Evolutionary conservation across 2,797 vertebrate species (phyloP), one percentile per base, ranked within the genome.

Genomic region (Champsocephalus gunnari): DNA sequence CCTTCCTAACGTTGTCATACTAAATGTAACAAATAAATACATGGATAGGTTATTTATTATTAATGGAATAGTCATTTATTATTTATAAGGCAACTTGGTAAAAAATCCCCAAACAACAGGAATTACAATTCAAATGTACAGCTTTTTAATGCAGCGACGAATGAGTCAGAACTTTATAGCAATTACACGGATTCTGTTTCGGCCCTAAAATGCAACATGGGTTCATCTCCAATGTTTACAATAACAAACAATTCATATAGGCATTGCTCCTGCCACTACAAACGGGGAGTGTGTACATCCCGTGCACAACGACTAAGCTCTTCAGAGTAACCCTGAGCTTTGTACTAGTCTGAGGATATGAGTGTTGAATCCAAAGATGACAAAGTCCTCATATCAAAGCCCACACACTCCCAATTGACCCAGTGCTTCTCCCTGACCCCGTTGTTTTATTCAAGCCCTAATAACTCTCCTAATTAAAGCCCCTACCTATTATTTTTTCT

Each of bases 391-490:
- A 77, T 68, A 87, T 81, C 85, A 88, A 89, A 82, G 65, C 84
- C 82, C 80, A 84, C 88, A 90, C 92, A 89, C 86, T 83, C 89
- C 77, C 53, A 70, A 48, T 80, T 91, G 90, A 91, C 90, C 91
- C 85, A 71, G 68, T 17, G 69, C 88, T 86, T 75, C 85, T 73
- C 88, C 71, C 77, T 86, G 86, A 88, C 88, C 85, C 87, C 57
- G 62, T 91, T 87, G 85, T 90, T 93, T 92, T 86, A 94, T 93
- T 91, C 91, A 67, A 90, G 73, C 71, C 79, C 84, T 85, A 91
- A 93, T 92, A 90, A 90, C 87, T 83, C 90, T 88, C 76, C 80
- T 90, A 88, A 92, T 93, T 92, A 94, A 90, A 91, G 79, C 80
- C 88, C 83, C 73, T 77, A 81, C 75, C 88, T 87, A 85, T 92